Evolutionary conservation across 2,888 invertebrate genomes (phyloP).

Genomic region (Hyposoter didymator): DNA sequence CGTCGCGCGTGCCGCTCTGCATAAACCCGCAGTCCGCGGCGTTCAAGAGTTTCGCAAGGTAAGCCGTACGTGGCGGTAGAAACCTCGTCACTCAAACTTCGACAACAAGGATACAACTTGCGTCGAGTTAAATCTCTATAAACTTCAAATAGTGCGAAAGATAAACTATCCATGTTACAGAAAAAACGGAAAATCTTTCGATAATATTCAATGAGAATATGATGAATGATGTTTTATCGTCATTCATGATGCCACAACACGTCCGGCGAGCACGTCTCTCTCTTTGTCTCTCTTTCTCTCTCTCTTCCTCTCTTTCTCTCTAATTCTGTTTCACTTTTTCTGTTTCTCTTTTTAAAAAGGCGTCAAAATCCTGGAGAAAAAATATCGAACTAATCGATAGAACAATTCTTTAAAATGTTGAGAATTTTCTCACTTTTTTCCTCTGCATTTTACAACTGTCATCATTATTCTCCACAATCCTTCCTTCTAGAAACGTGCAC

Average conservation of each 20-base stretch:
- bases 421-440: slow-evolving; percentile 7
- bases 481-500: slow-evolving; percentile 39
- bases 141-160: slow-evolving; percentile 47
- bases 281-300: slow-evolving; percentile 12
- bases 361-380: background rate
- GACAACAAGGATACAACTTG: slow-evolving; percentile 51
- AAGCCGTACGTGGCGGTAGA: slow-evolving; percentile 84
- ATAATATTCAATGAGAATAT: slow-evolving; percentile 42
- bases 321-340: slow-evolving; percentile 14
- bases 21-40: slow-evolving; percentile 99
- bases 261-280: slow-evolving; percentile 50
- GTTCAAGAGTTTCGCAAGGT: slow-evolving; percentile 99
- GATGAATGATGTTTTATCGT: slow-evolving; percentile 27
- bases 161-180: slow-evolving; percentile 12
- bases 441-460: background rate
- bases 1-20: slow-evolving; percentile 98
- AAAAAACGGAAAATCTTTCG: slow-evolving; percentile 24
- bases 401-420: background rate
- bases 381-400: slow-evolving; percentile 11
- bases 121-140: slow-evolving; percentile 33
- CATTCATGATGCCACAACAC: slow-evolving; percentile 48
- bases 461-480: slow-evolving; percentile 4
- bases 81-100: slow-evolving; percentile 59
- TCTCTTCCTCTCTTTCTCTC: slow-evolving; percentile 3
- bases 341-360: slow-evolving; percentile 23